Base-by-base conservation (phyloP, 1,140 invertebrate genomes). In the Rhopalosiphum maidis region DNA sequence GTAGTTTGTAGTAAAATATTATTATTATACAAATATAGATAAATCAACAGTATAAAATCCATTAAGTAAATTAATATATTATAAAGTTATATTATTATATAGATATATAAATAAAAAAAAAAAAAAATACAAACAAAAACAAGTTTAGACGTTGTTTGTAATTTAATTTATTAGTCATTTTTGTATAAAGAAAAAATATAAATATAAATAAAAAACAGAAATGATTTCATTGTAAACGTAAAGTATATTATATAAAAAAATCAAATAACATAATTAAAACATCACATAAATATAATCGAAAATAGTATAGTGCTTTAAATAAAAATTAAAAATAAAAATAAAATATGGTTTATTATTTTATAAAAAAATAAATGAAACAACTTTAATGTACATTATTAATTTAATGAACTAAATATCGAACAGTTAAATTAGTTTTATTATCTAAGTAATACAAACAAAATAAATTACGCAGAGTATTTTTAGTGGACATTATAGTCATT, bases 391-490 rank as follows among this genome's bases (percentile, higher is more conserved):
- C 35, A 55, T 93, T 86, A 93, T 93, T 86, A 83, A 85, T 54
- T 93, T 85, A 86, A 93, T 55, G 91, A 93, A 93, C 77, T 30
- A 86, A 93, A 85, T 83, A 85, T 82, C 23, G 82, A 86, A 93
- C 37, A 54, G 48, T 86, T 85, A 86, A 93, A 93, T 83, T 85
- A 85, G 86, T n/a, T 85, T 91, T 86, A 83, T 54, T 51, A 60
- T 93, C 35, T 55, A 54, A 86, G 82, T 86, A 86, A 25, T 86
- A 85, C 82, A 86, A 93, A 93, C 82, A 86, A 86, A 93, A 92
- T 92, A 92, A 92, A 93, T 93, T 86, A 92, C 91, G 5, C 68
- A 18, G 82, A 93, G 60, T 86, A 55, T 83, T 93, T 93, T 93
- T 85, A 93, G 48, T 86, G 35, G 35, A 51, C 54, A 43, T 86